Evolutionary conservation across 2,113 vertebrate genomes (phyloP).

Genomic region (Cathartes aura): DNA sequence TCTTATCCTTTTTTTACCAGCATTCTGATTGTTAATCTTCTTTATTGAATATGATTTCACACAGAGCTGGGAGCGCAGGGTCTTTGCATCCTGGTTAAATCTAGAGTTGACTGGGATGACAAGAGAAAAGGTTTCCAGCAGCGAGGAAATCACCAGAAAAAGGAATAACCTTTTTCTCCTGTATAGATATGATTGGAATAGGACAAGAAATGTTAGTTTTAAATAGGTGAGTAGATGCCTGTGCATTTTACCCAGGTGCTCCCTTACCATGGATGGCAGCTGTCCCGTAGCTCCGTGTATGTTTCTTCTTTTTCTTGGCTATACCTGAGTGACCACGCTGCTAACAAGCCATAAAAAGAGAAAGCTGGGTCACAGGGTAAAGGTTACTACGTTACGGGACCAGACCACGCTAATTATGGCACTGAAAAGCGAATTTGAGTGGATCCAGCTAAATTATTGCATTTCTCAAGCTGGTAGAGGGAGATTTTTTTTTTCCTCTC

Average conservation of each 20-base stretch:
- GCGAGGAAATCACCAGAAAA: not conserved
- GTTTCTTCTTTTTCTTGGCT: not conserved
- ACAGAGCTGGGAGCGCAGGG: not conserved
- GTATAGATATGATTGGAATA: not conserved
- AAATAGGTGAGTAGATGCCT: not conserved
- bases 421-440: not conserved
- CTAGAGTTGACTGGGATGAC: not conserved
- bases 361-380: not conserved
- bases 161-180: not conserved
- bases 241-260: not conserved
- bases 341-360: not conserved
- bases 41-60: not conserved
- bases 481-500: not conserved
- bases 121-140: not conserved
- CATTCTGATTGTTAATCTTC: not conserved
- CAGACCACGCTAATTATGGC: not conserved
- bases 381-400: not conserved
- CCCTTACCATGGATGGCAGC: not conserved
- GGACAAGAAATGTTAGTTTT: not conserved
- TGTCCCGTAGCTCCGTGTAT: fast-evolving
- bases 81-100: not conserved
- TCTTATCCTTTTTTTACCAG: not conserved
- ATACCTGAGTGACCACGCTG: not conserved
- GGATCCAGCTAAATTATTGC: not conserved
- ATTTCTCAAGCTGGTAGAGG: not conserved